A percentile compares a stretch with the other conserved stretches of the same genome.
phyloP scores from a whole-genome alignment of 2,113 vertebrate species.

The Bufo gargarizans region DNA sequence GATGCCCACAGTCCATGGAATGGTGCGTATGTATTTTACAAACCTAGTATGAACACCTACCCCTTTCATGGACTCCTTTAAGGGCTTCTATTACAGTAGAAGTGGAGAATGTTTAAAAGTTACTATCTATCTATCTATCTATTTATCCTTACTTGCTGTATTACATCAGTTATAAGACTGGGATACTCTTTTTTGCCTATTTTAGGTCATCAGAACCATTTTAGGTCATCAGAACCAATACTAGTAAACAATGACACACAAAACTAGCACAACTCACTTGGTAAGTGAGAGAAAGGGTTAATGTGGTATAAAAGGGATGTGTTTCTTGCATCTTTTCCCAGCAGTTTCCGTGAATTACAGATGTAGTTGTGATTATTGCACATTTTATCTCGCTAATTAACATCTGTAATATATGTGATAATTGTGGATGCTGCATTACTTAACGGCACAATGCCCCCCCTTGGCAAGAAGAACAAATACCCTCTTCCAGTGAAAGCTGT shows the following conservation, averaged over 20 bases:
- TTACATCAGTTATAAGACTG: background rate
- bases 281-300: background rate
- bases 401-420: background rate
- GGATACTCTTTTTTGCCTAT: background rate
- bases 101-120: background rate
- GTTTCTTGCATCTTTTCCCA: background rate
- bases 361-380: background rate
- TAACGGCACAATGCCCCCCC: background rate
- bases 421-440: background rate
- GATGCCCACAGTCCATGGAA: background rate
- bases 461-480: background rate
- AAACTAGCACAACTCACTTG: background rate
- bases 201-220: background rate
- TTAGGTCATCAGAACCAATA: too few relatives aligned
- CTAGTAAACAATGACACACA: too few relatives aligned
- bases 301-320: background rate
- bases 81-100: background rate
- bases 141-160: background rate
- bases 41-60: background rate
- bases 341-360: background rate
- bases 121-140: background rate
- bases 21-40: background rate
- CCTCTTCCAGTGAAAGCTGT: background rate
- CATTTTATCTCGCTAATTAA: background rate
- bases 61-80: background rate